Evolutionary conservation across 2,888 invertebrate species (phyloP).

Genomic region (Zele albiditarsus): DNA sequence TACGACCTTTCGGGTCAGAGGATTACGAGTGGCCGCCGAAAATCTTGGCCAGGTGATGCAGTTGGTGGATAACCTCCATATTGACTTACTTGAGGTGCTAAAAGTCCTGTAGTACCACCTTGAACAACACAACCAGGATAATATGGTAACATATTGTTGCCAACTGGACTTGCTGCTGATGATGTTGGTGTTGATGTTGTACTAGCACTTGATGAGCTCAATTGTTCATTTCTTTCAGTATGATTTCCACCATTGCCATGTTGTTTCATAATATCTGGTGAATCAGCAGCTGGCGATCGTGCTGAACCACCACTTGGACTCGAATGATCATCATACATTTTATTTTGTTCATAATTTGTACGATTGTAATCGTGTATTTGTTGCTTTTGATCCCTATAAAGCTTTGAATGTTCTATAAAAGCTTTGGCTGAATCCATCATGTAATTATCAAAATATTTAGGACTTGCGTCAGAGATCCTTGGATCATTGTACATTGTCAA

Average conservation of each 20-base stretch:
- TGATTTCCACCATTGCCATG: slow-evolving; percentile 43
- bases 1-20: slow-evolving; percentile 83
- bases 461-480: slow-evolving; percentile 77
- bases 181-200: slow-evolving; percentile 76
- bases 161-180: slow-evolving; percentile 77
- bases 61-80: slow-evolving; percentile 78
- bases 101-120: slow-evolving; percentile 60
- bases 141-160: slow-evolving; percentile 68
- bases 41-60: slow-evolving; percentile 78
- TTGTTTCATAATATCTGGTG: slow-evolving; percentile 66
- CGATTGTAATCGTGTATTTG: slow-evolving; percentile 80
- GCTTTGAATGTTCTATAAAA: slow-evolving; percentile 80
- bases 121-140: slow-evolving; percentile 69
- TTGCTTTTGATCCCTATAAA: slow-evolving; percentile 82
- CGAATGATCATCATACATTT: slow-evolving; percentile 76
- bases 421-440: slow-evolving; percentile 84
- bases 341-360: slow-evolving; percentile 79
- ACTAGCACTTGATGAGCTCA: slow-evolving; percentile 67
- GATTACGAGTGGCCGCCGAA: slow-evolving; percentile 84
- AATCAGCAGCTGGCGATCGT: slow-evolving; percentile 74
- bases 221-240: slow-evolving; percentile 67
- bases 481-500: slow-evolving; percentile 84
- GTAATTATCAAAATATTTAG: slow-evolving; percentile 79
- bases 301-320: slow-evolving; percentile 73
- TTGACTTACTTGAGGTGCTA: slow-evolving; percentile 80